Base-by-base conservation (phyloP, 2,113 vertebrate genomes). In the Eulacestoma nigropectus region DNA sequence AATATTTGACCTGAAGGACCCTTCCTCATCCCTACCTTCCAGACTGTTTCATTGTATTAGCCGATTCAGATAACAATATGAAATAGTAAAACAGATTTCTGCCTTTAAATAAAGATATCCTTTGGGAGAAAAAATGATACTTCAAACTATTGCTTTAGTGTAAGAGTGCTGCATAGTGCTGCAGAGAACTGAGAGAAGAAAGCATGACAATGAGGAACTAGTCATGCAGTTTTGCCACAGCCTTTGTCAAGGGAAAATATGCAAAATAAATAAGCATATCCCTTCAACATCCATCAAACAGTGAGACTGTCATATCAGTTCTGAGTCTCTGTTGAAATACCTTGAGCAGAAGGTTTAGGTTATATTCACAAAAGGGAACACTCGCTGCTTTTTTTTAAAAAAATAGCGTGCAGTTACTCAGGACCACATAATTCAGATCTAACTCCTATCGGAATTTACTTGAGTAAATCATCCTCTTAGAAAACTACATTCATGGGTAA, bases 201-300 rank as follows among this genome's bases (percentile, higher is more conserved):
- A 92, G 22, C 8, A 19, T 53, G 41, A 42, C 65, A 80, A 64
- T 41, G 47, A 87, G 80, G 33, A 67, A 14, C 29, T n/a, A 72
- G 32, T 64, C 26, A 76, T 25, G 67, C 26, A 79, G 39, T 62
- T 94, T 89, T 91, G 16, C 37, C 53, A 76, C 49, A 65, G 62
- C 15, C 23, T 87, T 87, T 82, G 44, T 63, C 57, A 79, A 75
- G 87, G 37, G 62, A 93, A 91, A n/a, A n/a, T n/a, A 93, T 87
- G 29, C 65, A 94, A 91, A 93, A 76, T 60, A 87, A 91, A 87
- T 72, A 53, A 76, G 27, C 10, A 35, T 76, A 93, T 82, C 65
- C 69, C 65, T 64, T 93, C 67, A 87, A 85, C 55, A 89, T 79
- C 37, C 39, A 46, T 80, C 41, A 87, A 73, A 52, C 68, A 65